Base-by-base conservation (phyloP, 2,113 vertebrate species). In the Clarias macrocephalus region DNA sequence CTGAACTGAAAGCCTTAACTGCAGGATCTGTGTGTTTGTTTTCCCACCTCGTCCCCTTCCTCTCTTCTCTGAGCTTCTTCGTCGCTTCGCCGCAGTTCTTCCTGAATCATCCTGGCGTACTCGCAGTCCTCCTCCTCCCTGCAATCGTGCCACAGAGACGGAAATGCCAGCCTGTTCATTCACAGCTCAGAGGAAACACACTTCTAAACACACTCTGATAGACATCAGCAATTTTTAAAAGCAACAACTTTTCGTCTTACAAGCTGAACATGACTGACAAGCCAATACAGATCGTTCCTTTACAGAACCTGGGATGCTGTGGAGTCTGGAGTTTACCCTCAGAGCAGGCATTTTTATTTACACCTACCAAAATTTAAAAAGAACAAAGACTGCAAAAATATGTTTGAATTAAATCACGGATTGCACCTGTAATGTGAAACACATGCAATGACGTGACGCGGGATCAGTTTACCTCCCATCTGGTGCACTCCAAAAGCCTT, bases 51-150 rank as follows among this genome's bases (percentile, higher is more conserved):
- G 7, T 95, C 95, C 10, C 93, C 88, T 59, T 91, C 90, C 87
- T 95, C 95, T 33, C 94, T 92, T 83, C 88, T 93, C 28, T 37
- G 88, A 23, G 88, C 66, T 84, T 95, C 95, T 84, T 94, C 93
- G 0, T 93, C 93, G 42, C 90, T 82, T 42, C 90, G 93, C 85
- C 87, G 93, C 72, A 95, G 91, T 88, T 96, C 93, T 60, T 95
- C 94, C 84, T 95, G 95, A 85, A 94, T 92, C 52, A 90, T 54
- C 0, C 90, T 92, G 19, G 94, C 94, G 0, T 94, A 95, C 90
- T 95, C 91, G 0, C 94, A 93, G 90, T 95, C 95, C n/a, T 92
- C 88, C 87, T 95, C 94, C 90, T 96, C 93, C 25, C 95, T 96
- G 33, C 0, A 28, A 33, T 42, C n/a, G 8, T 76, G 76, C 37